Evolutionary conservation across 2,113 vertebrate genomes (phyloP).

Genomic region (Etia nguti): DNA sequence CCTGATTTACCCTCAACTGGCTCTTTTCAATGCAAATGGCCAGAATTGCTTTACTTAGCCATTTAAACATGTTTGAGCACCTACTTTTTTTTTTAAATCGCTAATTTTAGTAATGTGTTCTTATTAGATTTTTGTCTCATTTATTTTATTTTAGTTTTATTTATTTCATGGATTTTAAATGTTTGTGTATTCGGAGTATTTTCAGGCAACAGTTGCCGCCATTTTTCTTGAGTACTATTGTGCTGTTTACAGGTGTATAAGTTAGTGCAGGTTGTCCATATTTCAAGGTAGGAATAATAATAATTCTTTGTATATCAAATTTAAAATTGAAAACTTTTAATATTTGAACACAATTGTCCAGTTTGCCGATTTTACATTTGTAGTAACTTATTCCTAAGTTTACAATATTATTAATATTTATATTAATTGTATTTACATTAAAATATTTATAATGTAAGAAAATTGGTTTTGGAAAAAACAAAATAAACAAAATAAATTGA

Average conservation of each 20-base stretch:
- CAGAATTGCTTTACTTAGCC: background rate
- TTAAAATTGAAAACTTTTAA: background rate
- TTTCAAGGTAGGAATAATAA: background rate
- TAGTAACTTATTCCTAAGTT: background rate
- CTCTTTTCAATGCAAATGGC: conserved; percentile 15
- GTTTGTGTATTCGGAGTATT: background rate
- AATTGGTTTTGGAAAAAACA: background rate
- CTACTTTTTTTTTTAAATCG: background rate
- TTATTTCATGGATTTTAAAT: background rate
- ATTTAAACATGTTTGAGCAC: background rate
- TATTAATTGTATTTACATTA: background rate
- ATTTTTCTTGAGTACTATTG: background rate
- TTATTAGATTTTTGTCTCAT: background rate
- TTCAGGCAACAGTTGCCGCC: background rate
- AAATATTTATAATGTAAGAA: background rate
- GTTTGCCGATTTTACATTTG: background rate
- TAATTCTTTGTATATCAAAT: background rate
- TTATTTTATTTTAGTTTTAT: background rate
- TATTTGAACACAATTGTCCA: background rate
- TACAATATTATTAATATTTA: background rate
- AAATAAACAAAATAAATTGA: background rate
- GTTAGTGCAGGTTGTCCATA: background rate
- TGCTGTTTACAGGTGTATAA: background rate
- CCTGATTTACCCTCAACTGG: background rate
- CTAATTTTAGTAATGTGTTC: background rate